Conservation (phyloP, 2,113 vertebrate species). For the Hippopotamus amphibius region DNA sequence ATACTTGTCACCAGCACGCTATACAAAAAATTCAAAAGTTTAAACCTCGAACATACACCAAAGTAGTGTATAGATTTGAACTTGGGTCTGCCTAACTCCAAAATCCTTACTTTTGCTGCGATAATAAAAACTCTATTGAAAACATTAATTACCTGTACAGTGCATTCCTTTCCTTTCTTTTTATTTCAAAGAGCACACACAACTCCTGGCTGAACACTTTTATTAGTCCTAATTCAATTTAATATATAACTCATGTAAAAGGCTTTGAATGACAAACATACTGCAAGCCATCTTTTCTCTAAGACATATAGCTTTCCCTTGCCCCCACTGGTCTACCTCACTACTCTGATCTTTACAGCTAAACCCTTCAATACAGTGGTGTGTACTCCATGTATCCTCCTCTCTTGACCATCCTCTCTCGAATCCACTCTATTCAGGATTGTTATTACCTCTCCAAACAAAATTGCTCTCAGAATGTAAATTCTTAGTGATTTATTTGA, state of each 20-base stretch:
- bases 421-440: not conserved
- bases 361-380: not conserved
- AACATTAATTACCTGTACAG: not conserved
- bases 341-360: not conserved
- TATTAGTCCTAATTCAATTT: not conserved
- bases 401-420: not conserved
- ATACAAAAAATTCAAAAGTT: not conserved
- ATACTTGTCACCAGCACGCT: not conserved
- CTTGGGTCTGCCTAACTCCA: not conserved
- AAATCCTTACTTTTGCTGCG: not conserved
- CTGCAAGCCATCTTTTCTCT: not conserved
- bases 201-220: not conserved
- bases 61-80: not conserved
- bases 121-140: not conserved
- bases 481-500: not conserved
- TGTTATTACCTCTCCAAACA: not conserved
- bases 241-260: not conserved
- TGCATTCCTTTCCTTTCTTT: not conserved
- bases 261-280: not conserved
- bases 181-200: not conserved
- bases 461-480: not conserved
- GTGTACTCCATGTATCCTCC: not conserved
- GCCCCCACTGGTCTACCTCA: not conserved
- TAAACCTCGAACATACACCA: not conserved
- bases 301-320: not conserved